Base-by-base conservation (phyloP, 92 coral and sea anemone genomes). In the Chrysogorgia sp. region DNA sequence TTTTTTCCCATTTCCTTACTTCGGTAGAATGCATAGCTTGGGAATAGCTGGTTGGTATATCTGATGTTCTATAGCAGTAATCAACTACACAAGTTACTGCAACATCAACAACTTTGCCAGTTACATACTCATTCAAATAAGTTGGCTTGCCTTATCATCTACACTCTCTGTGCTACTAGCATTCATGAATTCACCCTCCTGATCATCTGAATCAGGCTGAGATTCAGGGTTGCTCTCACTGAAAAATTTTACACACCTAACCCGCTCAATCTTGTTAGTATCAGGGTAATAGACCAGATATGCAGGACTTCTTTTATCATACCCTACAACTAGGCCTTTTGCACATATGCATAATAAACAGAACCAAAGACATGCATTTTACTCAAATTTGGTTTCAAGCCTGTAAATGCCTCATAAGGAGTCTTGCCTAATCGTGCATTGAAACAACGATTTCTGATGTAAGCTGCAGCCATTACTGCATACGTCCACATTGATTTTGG, bases 371-470 rank as follows among this genome's bases (percentile, higher is more conserved):
- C n/a, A n/a, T n/a, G n/a, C n/a, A n/a, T n/a, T n/a, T n/a, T n/a
- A n/a, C n/a, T n/a, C n/a, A n/a, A n/a, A n/a, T n/a, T n/a, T n/a
- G n/a, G n/a, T n/a, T n/a, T n/a, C n/a, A n/a, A n/a, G n/a, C n/a
- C n/a, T n/a, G n/a, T n/a, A n/a, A n/a, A n/a, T n/a, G 70, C 80
- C 68, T 81, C 52, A 48, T 22, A 71, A 6, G 68, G 68, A 49
- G 62, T 71, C 23, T 31, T 52, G 7, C 74, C 66, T 26, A 71
- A 17, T 34, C 86, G 59, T 20, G 86, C 29, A 31, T 81, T 81
- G 32, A 20, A 57, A 81, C 72, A 62, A 14, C 62, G 53, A 37
- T 37, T 37, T 10, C 43, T 4, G 10, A 37, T 37, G 43, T 37
- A 37, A 4, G 43, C 43, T 37, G 43, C 4, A 4, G 74, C 43